These are phyloP conservation scores for Megaustenia siamemsis DNA, from an alignment of 2,888 invertebrate species.

Conservation along the genomic window DNA sequence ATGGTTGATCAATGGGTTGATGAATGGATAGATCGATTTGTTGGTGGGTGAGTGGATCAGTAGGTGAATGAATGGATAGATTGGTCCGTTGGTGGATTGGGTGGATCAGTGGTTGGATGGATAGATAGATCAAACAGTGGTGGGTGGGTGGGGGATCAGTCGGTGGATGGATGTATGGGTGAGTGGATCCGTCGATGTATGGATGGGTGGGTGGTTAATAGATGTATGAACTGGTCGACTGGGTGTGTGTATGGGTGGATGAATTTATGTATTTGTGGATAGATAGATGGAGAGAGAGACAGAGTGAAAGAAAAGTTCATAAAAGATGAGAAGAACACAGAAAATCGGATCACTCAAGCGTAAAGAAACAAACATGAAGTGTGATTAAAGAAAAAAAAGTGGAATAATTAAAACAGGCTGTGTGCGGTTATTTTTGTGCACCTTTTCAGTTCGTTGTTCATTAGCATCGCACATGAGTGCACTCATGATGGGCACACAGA, in stretches of 20 bases:
- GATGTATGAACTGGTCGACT: not conserved
- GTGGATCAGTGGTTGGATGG: not conserved
- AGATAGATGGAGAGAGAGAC: not conserved
- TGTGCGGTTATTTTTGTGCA: too few relatives aligned
- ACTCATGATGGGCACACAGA: too few relatives aligned
- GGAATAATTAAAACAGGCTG: too few relatives aligned
- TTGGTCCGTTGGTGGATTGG: not conserved
- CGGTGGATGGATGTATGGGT: not conserved
- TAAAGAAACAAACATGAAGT: too few relatives aligned
- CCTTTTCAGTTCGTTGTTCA: too few relatives aligned
- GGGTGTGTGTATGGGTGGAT: not conserved
- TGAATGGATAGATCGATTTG: slow-evolving; percentile 2
- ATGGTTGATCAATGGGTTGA: slow-evolving; percentile 3
- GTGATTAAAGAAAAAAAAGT: too few relatives aligned
- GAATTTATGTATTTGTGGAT: not conserved
- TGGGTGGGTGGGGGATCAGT: not conserved
- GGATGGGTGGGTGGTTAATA: not conserved
- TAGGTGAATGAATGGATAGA: not conserved
- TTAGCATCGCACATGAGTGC: too few relatives aligned
- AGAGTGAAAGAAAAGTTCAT: not conserved
- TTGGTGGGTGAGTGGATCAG: not conserved
- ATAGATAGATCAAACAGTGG: not conserved
- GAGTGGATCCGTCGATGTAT: not conserved
- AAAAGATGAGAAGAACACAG: not conserved
- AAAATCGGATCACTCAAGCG: too few relatives aligned